Evolutionary conservation across 64 coral and sea anemone species (phyloP).

Genomic region (Montipora efflorescens): DNA sequence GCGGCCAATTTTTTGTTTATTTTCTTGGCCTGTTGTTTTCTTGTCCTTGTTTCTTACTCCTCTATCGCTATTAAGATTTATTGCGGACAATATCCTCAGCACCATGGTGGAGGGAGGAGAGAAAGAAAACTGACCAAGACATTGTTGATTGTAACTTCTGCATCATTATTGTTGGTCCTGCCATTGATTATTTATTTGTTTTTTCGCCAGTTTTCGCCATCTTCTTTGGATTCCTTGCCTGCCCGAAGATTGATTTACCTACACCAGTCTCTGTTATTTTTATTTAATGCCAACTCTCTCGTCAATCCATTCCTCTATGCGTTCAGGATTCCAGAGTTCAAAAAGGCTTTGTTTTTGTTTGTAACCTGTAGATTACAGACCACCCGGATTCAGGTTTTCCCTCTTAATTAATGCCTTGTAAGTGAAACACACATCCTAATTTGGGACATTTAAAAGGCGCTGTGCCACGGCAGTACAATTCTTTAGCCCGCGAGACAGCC

Average conservation of each 20-base stretch:
- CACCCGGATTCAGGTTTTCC: too few relatives aligned
- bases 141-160: neutral
- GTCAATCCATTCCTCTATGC: neutral
- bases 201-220: neutral
- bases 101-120: neutral
- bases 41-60: neutral
- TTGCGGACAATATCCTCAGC: neutral
- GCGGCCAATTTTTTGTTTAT: too few relatives aligned
- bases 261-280: too few relatives aligned
- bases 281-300: neutral
- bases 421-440: too few relatives aligned
- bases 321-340: neutral
- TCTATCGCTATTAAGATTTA: neutral
- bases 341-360: neutral
- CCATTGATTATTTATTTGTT: neutral
- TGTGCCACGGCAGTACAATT: too few relatives aligned
- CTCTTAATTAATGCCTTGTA: too few relatives aligned
- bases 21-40: neutral
- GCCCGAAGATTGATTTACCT: neutral
- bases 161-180: neutral
- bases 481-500: too few relatives aligned
- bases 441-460: too few relatives aligned
- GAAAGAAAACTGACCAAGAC: neutral
- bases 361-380: too few relatives aligned
- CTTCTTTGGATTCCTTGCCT: neutral